Evolutionary conservation across 2,888 invertebrate genomes (phyloP), one percentile per base, ranked within the genome.

Genomic region (Cheilosia pagana): DNA sequence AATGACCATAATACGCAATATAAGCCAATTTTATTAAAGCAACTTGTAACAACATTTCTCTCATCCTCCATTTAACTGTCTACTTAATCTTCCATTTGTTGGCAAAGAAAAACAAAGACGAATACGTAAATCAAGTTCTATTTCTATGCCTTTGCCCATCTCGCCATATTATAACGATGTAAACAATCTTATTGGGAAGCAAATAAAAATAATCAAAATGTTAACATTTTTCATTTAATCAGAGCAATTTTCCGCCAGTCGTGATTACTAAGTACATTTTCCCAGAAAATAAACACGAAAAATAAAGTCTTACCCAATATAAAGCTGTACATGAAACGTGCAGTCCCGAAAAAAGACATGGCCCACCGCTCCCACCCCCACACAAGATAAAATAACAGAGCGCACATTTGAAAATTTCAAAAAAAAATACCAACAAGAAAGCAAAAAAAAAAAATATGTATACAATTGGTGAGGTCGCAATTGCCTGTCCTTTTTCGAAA

Each of bases 251-350:
- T 52, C 59, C 75, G 31, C 19, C 72, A 67, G 39, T 41, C 50
- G 50, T 23, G 28, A 67, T 74, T 74, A 39, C 53, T 67, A 62
- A 60, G 81, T 70, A n/a, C 53, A 68, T 81, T 75, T 81, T 75
- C 63, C 55, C 39, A 41, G 48, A 57, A 81, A 81, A 75, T 68
- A 81, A 81, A 81, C 68, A 81, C 43, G 63, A 53, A 70, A 48
- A 43, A 35, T 35, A 21, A 70, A 62, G 62, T 60, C 71, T 28
- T n/a, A 7, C 23, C 23, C 16, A 19, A 62, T 10, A 50, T 7
- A 50, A 50, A 45, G 16, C 14, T 25, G n/a, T n/a, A 25, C 55
- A 60, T 48, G 39, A 50, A 53, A 52, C 68, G 60, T 74, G 39
- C 72, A 55, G 19, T 48, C 31, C 43, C 14, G 35, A 65, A 55